Evolutionary conservation across 1,140 invertebrate genomes (phyloP), one percentile per base, ranked within the genome.

Genomic region (Hirudo medicinalis): DNA sequence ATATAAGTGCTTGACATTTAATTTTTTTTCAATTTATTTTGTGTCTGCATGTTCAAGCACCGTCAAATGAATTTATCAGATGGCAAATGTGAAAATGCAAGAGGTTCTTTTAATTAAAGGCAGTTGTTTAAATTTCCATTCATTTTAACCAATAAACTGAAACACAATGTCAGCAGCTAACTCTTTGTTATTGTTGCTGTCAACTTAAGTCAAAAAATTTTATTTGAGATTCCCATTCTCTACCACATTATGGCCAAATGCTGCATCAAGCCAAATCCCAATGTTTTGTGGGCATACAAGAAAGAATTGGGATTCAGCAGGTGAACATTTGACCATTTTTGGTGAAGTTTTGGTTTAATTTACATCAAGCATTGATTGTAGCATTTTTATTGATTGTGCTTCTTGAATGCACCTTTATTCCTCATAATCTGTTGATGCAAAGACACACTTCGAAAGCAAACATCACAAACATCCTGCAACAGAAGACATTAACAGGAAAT

Each of bases 271-370:
- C 87, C 92, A 0, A 86, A 94, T 72, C 95, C 96, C 15, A 79
- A 81, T 67, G 92, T 98, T 0, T 81, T 99, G 25, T 99, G 97
- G 97, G 99, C 96, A 80, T 99, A 99, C 80, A 99, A 99, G 82
- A 98, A 92, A 78, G 90, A 94, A 83, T 83, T 99, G 78, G 88
- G 92, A 77, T 91, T 99, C 76, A 95, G 89, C 80, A 90, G 89
- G 88, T 90, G 83, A 71, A 74, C 74, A 69, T 25, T 63, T 32
- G 19, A 63, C 57, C 8, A 60, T 15, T 5, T 25, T 32, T 63
- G 6, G 25, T 57, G 20, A 57, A n/a, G 54, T n/a, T 57, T 57
- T n/a, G 25, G 2, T 57, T n/a, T 57, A 3, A 25, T n/a, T 57
- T n/a, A 9, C 54, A 57, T 57, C 9, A n/a, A 57, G 9, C 6